phyloP scores from a whole-genome alignment of 2,888 invertebrate genomes.

The Scaptodrosophila latifasciaeformis region DNA sequence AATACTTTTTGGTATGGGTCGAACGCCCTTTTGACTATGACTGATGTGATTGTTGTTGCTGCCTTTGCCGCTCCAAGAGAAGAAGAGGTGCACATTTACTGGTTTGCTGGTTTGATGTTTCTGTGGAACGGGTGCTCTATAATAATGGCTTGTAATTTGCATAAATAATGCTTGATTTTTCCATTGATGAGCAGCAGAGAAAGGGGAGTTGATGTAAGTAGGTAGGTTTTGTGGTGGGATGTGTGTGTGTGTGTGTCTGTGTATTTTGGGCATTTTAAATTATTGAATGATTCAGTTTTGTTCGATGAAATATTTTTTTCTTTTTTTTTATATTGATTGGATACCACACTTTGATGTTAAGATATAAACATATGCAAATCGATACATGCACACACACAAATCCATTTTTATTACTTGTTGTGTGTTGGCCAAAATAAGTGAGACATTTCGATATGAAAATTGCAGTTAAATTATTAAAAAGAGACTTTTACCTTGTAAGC shows the following conservation, averaged over 20 bases:
- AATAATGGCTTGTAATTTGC: slow-evolving; percentile 65
- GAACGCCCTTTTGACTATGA: slow-evolving; percentile 43
- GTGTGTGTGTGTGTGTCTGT: slow-evolving; percentile 2
- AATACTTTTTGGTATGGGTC: slow-evolving; percentile 35
- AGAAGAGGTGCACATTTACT: no score
- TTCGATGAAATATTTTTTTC: no score
- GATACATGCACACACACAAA: not conserved
- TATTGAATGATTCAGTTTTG: slow-evolving; percentile 41
- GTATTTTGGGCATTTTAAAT: slow-evolving; percentile 39
- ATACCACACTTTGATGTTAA: not conserved
- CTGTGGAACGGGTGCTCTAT: slow-evolving; percentile 51
- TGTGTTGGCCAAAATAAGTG: no score
- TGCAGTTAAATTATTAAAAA: no score
- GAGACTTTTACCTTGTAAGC: no score
- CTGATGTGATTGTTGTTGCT: slow-evolving; percentile 41
- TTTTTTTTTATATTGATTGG: no score
- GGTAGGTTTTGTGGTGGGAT: not conserved
- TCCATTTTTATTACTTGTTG: not conserved
- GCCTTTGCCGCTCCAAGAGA: slow-evolving; percentile 16
- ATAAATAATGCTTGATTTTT: slow-evolving; percentile 61
- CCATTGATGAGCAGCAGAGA: slow-evolving; percentile 31
- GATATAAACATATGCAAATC: not conserved
- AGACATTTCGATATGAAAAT: no score
- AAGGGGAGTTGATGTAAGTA: not conserved
- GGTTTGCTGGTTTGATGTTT: slow-evolving; percentile 11